Base-by-base conservation (phyloP, 2,888 invertebrate species). In the Syrista parreyssii region DNA sequence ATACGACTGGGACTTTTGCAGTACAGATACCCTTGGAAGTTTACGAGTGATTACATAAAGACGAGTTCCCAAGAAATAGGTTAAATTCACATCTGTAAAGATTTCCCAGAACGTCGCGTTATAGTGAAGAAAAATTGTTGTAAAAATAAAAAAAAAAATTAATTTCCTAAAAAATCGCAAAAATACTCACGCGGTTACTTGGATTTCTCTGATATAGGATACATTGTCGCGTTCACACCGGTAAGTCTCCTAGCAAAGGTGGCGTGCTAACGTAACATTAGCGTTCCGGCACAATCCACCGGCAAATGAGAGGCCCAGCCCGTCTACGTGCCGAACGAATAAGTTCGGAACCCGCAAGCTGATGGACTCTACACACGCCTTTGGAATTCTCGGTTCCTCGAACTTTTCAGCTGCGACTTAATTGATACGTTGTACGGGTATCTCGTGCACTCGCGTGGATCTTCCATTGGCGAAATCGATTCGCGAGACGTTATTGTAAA, bases 291-390 rank as follows among this genome's bases (percentile, higher is more conserved):
- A 90, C 89, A 89, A 89, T 90, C 87, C 88, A 86, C 85, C 87
- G 88, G 88, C 87, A 90, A 90, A 90, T 89, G 89, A 90, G 89
- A 88, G 88, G 82, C 84, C 85, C 82, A 82, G 79, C 82, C 84
- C 80, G 79, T 82, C 85, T 87, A 86, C 88, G 85, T 86, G 88
- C 85, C 71, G 71, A 31, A 33, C 71, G 31, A 33, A 71, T 31
- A 33, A 33, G 32, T 33, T 71, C 71, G 87, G 88, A 86, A 87
- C 89, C 89, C 89, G 89, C 89, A 33, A 12, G 71, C 71, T 71
- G 71, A 71, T 71, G 71, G 71, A 71, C 71, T 71, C 71, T 87
- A 89, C 86, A 87, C 89, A 89, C 89, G 89, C 89, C 88, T 87
- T 83, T 84, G 83, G 88, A 89, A 89, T 89, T 89, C 88, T 82